These are phyloP conservation scores for Thaleichthys pacificus DNA, from an alignment of 2,797 vertebrate genomes.

Conservation along the genomic window DNA sequence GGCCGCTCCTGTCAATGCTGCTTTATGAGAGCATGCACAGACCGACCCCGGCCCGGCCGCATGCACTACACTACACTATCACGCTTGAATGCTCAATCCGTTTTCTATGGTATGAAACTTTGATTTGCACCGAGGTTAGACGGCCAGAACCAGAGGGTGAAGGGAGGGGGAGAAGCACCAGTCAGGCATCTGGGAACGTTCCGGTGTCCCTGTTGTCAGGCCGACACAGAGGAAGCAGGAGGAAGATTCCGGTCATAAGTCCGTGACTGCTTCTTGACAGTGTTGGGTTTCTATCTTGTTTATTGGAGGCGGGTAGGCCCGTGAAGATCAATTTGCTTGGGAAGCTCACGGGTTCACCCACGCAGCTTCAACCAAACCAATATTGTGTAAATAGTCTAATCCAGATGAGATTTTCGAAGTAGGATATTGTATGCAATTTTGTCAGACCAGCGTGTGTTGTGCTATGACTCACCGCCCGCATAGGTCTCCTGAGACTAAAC, in stretches of 20 bases:
- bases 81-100: not conserved
- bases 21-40: not conserved
- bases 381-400: not conserved
- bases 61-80: not conserved
- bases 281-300: not conserved
- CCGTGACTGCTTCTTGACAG: too few relatives aligned
- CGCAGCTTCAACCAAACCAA: constrained; percentile 7
- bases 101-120: not conserved
- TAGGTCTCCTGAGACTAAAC: constrained; percentile 29
- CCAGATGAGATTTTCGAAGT: constrained; percentile 26
- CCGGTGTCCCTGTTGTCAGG: too few relatives aligned
- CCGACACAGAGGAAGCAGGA: too few relatives aligned
- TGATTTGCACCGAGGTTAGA: not conserved
- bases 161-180: not conserved
- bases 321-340: not conserved
- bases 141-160: not conserved
- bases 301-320: not conserved
- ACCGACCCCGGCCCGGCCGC: not conserved
- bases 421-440: constrained; percentile 23
- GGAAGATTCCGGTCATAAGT: not conserved
- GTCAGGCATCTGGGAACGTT: not conserved
- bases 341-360: not conserved
- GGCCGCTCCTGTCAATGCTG: constrained; percentile 29
- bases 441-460: constrained; percentile 28
- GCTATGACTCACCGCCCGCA: constrained; percentile 31